Conservation (phyloP, 1,140 invertebrate species). For the Bemisia tabaci region DNA sequence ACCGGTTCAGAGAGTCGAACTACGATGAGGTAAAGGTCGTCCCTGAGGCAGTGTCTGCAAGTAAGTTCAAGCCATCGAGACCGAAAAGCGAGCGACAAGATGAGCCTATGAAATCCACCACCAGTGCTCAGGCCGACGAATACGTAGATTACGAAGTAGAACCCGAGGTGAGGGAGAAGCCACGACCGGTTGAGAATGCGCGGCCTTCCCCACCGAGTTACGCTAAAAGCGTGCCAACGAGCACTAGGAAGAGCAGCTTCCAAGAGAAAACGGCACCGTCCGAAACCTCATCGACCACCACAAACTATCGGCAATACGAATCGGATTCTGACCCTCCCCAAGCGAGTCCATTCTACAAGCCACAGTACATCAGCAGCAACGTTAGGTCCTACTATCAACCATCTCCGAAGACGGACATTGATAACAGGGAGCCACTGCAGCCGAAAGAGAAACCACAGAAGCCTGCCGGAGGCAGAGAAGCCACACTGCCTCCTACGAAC, state of each 20-base stretch:
- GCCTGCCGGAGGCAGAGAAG: neutral
- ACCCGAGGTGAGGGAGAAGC: neutral
- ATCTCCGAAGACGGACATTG: neutral
- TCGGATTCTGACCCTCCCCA: neutral
- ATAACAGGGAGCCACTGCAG: neutral
- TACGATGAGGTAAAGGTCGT: neutral
- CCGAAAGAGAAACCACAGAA: neutral
- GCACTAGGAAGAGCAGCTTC: neutral
- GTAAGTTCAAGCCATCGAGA: neutral
- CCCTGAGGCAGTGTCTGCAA: neutral
- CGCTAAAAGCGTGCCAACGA: neutral
- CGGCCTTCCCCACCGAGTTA: neutral
- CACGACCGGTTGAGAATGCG: neutral
- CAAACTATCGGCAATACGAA: neutral
- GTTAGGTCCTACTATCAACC: neutral
- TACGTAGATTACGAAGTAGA: neutral
- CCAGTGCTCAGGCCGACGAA: neutral
- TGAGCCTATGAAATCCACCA: neutral
- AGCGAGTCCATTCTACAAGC: neutral
- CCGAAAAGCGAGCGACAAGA: neutral
- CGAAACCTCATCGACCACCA: neutral
- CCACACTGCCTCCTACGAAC: neutral
- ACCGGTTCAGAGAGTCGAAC: neutral
- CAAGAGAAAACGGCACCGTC: neutral
- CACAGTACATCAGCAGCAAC: neutral